Evolutionary conservation across 2,113 vertebrate species (phyloP), one percentile per base, ranked within the genome.

Genomic region (Piliocolobus tephrosceles): DNA sequence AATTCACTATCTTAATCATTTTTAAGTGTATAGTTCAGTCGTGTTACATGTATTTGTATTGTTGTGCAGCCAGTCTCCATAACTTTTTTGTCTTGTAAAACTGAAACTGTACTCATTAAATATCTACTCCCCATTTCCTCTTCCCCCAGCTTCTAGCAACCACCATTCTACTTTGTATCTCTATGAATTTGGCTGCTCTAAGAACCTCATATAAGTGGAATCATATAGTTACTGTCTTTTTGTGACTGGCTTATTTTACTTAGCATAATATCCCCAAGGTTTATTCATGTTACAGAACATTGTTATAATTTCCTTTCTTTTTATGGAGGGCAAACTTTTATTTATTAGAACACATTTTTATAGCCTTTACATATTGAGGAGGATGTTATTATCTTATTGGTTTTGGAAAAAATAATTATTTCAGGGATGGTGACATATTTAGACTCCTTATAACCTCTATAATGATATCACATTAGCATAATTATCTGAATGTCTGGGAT

Each of bases 391-490:
- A 45, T 90, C 40, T 68, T 87, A 82, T 3, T 58, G 66, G 38
- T 94, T 91, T 94, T 85, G 8, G 79, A 92, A 94, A 95, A 96
- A 73, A 68, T n/a, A 89, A 81, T 55, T 76, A 55, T 91, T 83
- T 94, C 23, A 82, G 18, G 30, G n/a, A 43, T 97, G 35, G 22
- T 85, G 73, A 89, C 40, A 76, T 79, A 84, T 80, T 81, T 23
- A 9, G 55, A 30, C 43, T 92, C 17, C 61, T 81, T 76, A 70
- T 40, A 35, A n/a, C 27, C 5, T 79, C 18, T 86, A 20, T 52
- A 58, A 52, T 79, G 73, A n/a, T 81, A 68, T 22, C 38, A 20
- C 1, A 50, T 58, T 86, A 76, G 55, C 22, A 87, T 79, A 90
- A 66, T 86, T 30, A 88, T 40, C 14, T 82, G 43, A 83, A 79